Percentiles rank a stretch among this genome's conserved stretches.
phyloP scores from a whole-genome alignment of 2,113 vertebrate genomes.

The Pipra filicauda region DNA sequence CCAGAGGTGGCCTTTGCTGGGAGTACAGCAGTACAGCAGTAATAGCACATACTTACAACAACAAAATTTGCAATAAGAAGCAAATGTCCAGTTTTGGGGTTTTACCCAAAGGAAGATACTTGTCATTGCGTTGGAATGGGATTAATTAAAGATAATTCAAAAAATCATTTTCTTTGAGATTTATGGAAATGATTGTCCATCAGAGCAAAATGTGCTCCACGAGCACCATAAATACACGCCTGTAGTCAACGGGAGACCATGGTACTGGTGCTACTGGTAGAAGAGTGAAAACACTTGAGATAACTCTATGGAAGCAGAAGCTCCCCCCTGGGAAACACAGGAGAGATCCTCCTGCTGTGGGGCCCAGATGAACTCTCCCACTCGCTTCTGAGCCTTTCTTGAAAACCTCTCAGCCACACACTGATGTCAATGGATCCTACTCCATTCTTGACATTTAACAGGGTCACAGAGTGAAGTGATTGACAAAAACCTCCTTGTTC shows the following conservation, averaged over 20 bases:
- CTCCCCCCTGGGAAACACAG: neutral
- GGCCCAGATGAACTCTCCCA: neutral
- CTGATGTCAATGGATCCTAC: neutral
- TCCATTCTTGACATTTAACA: neutral
- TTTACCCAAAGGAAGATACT: neutral
- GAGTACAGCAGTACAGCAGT: neutral
- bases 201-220: neutral
- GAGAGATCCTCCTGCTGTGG: neutral
- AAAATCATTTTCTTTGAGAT: neutral
- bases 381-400: neutral
- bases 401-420: neutral
- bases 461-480: neutral
- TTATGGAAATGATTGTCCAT: neutral
- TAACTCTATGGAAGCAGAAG: neutral
- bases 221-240: neutral
- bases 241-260: neutral
- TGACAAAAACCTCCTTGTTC: neutral
- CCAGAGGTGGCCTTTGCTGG: neutral
- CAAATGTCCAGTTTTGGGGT: accelerated
- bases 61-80: neutral
- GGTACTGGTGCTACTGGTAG: neutral
- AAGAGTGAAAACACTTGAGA: neutral
- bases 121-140: neutral
- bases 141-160: neutral
- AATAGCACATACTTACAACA: neutral